Evolutionary conservation across 2,797 vertebrate species (phyloP), one percentile per base, ranked within the genome.

Genomic region (Xenops minutus): DNA sequence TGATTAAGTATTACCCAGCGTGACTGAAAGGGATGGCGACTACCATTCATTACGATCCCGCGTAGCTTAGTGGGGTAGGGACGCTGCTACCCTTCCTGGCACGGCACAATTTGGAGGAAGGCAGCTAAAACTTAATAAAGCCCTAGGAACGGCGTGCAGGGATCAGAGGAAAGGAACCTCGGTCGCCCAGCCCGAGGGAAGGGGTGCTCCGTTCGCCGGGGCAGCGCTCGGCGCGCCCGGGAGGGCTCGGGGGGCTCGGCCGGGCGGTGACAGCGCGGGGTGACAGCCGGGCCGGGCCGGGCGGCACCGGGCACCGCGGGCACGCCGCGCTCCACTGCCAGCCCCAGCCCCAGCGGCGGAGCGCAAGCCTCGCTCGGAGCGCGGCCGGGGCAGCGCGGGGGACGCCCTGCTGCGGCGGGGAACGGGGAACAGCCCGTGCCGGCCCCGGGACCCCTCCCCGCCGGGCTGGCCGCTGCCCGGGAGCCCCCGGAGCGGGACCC

Each of bases 291-390:
- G 26, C 51, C 63, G 55, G 64, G 36, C 68, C 44, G 7, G 34
- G 8, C 15, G 55, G 27, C 15, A 18, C 63, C 3, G 58, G 77
- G 71, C 36, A 34, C 11, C 6, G 32, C 22, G 13, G 55, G 77
- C 63, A 29, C n/a, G 23, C 14, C 7, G 30, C 26, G 20, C 64
- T 58, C 85, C 78, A 59, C 78, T 89, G 59, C 52, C 14, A 19
- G 4, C 24, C 49, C n/a, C n/a, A n/a, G n/a, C n/a, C n/a, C n/a
- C n/a, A n/a, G n/a, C n/a, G n/a, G 1, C 54, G 7, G 18, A 51
- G 49, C 32, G 5, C 44, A 30, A 82, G 63, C 77, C 94, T 92
- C 92, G 91, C 94, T 95, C 82, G 90, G 44, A 69, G 39, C 18
- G 51, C 1, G 55, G 55, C 89, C 78, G 51, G 75, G 16, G 44